phyloP scores from a whole-genome alignment of 2,113 vertebrate species.

The Atherinomorus stipes region DNA sequence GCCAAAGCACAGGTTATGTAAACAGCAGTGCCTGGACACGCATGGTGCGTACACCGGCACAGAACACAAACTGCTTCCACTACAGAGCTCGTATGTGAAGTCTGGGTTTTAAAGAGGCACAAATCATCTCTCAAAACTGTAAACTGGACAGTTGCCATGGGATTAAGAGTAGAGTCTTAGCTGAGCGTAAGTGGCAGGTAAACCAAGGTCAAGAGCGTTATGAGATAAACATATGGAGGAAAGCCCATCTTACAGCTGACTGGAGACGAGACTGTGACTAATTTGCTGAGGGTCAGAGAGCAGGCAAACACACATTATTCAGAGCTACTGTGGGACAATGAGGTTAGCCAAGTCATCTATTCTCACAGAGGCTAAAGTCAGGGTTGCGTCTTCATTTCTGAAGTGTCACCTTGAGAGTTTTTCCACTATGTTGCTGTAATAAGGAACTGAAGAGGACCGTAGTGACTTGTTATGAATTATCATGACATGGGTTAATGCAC shows the following conservation, averaged over 20 bases:
- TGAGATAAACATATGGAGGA: conserved; percentile 76
- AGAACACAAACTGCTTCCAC: conserved; percentile 3
- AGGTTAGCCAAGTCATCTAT: conserved; percentile 71
- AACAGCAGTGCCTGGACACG: conserved; percentile 18
- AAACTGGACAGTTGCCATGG: conserved; percentile 41
- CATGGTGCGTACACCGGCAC: conserved; percentile 14
- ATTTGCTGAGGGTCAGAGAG: conserved; percentile 78
- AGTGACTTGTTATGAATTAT: conserved; percentile 51
- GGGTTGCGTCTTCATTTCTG: conserved; percentile 48
- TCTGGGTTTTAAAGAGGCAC: neutral
- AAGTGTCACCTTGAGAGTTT: conserved; percentile 70
- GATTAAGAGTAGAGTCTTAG: conserved; percentile 56
- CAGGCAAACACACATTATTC: conserved; percentile 81
- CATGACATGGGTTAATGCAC: conserved; percentile 26
- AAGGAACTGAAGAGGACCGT: conserved; percentile 23
- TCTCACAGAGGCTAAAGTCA: conserved; percentile 54
- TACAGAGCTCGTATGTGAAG: neutral
- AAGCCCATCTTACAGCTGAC: conserved; percentile 62
- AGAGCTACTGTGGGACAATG: conserved; percentile 70
- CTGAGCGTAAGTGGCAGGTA: conserved; percentile 50
- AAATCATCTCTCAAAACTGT: conserved; percentile 36
- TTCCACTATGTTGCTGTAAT: conserved; percentile 43
- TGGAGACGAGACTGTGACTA: conserved; percentile 73
- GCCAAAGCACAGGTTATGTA: conserved; percentile 16
- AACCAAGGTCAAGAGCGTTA: conserved; percentile 71